Conservation (phyloP, 92 coral and sea anemone species). For the Epizoanthus scotinus region DNA sequence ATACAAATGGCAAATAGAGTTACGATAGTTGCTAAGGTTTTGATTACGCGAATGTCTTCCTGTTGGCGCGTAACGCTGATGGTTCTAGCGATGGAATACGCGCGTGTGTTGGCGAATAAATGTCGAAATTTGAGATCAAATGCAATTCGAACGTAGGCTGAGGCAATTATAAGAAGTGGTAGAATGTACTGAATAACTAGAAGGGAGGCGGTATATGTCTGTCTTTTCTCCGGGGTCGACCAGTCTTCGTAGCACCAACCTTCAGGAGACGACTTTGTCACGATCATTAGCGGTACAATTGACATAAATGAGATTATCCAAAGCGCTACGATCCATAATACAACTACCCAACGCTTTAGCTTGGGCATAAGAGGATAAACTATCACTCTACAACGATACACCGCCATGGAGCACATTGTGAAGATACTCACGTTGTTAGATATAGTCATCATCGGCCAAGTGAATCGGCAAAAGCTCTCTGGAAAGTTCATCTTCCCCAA, state of each 20-base stretch:
- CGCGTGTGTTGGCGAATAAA: conserved; percentile 13
- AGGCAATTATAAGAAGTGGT: conserved; percentile 62
- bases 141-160: conserved; percentile 67
- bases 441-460: conserved; percentile 72
- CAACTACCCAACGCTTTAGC: conserved; percentile 42
- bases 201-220: conserved; percentile 60
- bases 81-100: conserved; percentile 13
- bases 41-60: conserved; percentile 60
- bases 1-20: conserved; percentile 60
- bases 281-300: conserved; percentile 55
- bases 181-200: conserved; percentile 64
- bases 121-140: conserved; percentile 61
- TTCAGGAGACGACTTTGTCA: conserved; percentile 49
- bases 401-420: conserved; percentile 61
- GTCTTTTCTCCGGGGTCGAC: conserved; percentile 42
- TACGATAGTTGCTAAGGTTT: conserved; percentile 63
- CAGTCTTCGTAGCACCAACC: conserved; percentile 70
- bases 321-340: conserved; percentile 41
- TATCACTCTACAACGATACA: conserved; percentile 66
- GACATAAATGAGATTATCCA: conserved; percentile 43
- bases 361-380: conserved; percentile 58
- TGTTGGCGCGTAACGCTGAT: conserved; percentile 54
- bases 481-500: conserved; percentile 54
- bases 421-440: conserved; percentile 68
- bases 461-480: conserved; percentile 49